A percentile compares a stretch with the other conserved stretches of the same genome.
Evolutionary conservation across 1,140 invertebrate genomes (phyloP).

Genomic region (Bicyclus anynana): DNA sequence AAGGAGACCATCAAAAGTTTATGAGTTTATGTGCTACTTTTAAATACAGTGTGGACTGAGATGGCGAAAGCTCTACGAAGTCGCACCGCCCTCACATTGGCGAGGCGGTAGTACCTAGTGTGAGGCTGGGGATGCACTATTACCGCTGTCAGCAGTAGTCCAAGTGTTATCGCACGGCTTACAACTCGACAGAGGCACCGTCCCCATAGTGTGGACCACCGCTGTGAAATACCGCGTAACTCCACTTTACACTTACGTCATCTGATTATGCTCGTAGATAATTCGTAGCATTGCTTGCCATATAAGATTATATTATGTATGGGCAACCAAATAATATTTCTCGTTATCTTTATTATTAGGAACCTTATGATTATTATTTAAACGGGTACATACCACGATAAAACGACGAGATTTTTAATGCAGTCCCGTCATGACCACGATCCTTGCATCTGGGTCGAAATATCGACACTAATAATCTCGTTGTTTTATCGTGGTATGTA

Average conservation of each 20-base stretch:
- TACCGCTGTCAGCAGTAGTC: conserved; percentile 82
- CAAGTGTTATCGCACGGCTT: conserved; percentile 82
- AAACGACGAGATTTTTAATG: no score
- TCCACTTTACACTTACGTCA: conserved; percentile 65
- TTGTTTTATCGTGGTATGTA: no score
- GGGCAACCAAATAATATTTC: no score
- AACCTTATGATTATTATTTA: no score
- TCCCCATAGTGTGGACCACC: conserved; percentile 61
- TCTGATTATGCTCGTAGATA: no score
- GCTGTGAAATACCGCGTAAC: conserved; percentile 55
- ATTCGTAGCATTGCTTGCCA: neutral
- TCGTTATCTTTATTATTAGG: no score
- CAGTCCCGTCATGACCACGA: no score
- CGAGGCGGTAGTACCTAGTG: conserved; percentile 86
- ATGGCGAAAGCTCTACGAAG: conserved; percentile 68
- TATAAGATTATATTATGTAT: neutral
- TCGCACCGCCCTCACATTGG: conserved; percentile 67
- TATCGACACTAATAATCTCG: no score
- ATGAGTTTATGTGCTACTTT: no score
- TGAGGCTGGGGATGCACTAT: conserved; percentile 91
- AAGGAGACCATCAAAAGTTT: no score
- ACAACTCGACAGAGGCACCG: conserved; percentile 76
- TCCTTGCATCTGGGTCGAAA: no score
- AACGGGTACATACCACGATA: no score
- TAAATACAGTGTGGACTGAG: conserved; percentile 59